These are phyloP conservation scores for Xenus cinereus DNA, from an alignment of 2,113 vertebrate genomes.

Conservation along the genomic window DNA sequence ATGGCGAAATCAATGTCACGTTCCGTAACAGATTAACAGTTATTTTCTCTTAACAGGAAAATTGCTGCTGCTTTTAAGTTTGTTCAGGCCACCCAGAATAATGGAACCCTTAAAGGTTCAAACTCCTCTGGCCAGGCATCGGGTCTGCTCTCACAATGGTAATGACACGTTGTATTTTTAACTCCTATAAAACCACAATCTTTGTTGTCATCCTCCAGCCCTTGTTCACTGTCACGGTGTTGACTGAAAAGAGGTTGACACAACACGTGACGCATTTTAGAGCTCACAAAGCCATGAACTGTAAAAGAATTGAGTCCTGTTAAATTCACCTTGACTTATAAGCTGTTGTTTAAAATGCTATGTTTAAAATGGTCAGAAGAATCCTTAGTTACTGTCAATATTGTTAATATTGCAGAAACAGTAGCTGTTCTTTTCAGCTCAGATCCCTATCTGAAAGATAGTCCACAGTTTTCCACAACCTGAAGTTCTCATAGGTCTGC, in stretches of 20 bases:
- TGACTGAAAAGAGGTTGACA: neutral
- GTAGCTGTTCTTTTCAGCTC: neutral
- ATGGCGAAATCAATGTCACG: neutral
- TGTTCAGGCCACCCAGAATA: conserved; percentile 92
- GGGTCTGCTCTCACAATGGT: conserved; percentile 93
- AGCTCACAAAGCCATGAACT: neutral
- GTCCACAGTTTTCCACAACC: neutral
- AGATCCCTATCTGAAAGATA: neutral
- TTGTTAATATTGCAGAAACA: neutral
- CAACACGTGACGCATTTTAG: neutral
- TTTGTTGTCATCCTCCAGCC: neutral
- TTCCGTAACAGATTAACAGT: neutral
- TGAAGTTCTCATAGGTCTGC: neutral
- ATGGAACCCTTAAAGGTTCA: conserved; percentile 93
- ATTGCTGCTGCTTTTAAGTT: conserved; percentile 96
- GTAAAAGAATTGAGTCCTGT: neutral
- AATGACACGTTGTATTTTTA: conserved; percentile 53
- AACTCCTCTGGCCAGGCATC: conserved; percentile 87
- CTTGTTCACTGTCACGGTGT: accelerated
- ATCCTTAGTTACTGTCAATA: neutral
- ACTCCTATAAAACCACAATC: neutral
- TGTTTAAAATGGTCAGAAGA: neutral
- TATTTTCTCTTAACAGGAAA: conserved; percentile 84
- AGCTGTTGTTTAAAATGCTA: neutral
- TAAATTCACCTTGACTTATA: neutral